Evolutionary conservation across 1,140 invertebrate genomes (phyloP).

Genomic region (honey bee (Apis mellifera)): DNA sequence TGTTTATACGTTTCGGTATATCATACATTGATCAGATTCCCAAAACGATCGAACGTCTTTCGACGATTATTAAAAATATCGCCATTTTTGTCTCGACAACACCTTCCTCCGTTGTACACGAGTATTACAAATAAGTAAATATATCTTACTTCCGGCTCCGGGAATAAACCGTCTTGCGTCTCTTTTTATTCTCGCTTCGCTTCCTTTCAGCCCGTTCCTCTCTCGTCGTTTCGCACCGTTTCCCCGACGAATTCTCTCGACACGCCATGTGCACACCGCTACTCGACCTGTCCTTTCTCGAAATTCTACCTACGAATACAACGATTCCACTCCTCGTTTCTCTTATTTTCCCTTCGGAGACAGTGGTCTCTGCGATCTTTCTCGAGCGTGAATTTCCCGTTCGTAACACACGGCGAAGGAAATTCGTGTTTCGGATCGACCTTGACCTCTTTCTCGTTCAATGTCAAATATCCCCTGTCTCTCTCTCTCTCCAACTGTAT

Average conservation of each 20-base stretch:
- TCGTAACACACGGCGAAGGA: neutral
- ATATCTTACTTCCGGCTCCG: too few species aligned
- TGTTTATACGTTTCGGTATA: neutral
- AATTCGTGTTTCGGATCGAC: neutral
- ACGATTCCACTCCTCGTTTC: constrained; percentile 7
- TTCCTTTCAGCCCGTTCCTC: neutral
- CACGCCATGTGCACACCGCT: neutral
- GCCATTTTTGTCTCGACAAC: neutral
- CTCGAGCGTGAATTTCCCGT: constrained; percentile 26
- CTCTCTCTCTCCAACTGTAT: neutral
- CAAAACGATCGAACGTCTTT: neutral
- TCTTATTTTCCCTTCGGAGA: neutral
- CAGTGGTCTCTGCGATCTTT: neutral
- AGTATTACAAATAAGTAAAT: neutral
- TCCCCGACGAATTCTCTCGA: constrained; percentile 4
- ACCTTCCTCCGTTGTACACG: neutral
- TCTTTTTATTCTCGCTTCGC: constrained; percentile 22
- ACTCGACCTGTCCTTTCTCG: constrained; percentile 7
- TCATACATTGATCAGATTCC: too few species aligned
- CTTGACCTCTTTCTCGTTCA: constrained; percentile 28
- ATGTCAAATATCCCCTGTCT: constrained; percentile 14
- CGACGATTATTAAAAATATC: neutral
- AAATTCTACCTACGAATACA: neutral
- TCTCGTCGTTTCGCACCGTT: neutral
- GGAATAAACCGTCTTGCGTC: constrained; percentile 15